Evolutionary conservation across 2,888 invertebrate species (phyloP).

Genomic region (Plebejus argus): DNA sequence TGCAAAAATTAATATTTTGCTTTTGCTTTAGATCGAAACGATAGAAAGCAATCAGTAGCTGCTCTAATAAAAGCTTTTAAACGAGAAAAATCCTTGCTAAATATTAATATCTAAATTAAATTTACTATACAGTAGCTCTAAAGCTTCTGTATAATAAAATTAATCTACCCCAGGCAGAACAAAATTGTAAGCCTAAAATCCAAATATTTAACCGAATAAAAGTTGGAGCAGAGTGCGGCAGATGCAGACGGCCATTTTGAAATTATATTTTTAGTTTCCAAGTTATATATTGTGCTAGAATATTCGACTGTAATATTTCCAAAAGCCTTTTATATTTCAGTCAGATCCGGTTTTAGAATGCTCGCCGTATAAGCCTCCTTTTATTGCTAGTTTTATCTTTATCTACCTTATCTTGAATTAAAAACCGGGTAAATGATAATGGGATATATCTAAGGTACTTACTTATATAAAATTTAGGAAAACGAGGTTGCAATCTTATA

Average conservation of each 20-base stretch:
- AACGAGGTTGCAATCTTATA: too few relatives aligned
- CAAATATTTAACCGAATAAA: slow-evolving; percentile 25
- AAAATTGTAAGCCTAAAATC: slow-evolving; percentile 24
- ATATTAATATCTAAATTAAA: background rate
- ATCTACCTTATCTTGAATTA: background rate
- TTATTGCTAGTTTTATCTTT: slow-evolving; percentile 13
- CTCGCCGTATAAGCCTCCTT: background rate
- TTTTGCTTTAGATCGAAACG: too few relatives aligned
- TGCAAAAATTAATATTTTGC: too few relatives aligned
- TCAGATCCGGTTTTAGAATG: background rate
- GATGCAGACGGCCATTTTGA: slow-evolving; percentile 20
- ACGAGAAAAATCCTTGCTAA: background rate
- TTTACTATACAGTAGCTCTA: background rate
- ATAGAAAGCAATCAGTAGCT: background rate
- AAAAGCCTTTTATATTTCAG: slow-evolving; percentile 18
- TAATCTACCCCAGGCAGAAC: background rate
- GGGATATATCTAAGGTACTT: too few relatives aligned
- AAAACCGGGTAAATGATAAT: background rate
- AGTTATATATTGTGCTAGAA: slow-evolving; percentile 20
- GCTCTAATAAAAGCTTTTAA: background rate
- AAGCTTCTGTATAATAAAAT: background rate
- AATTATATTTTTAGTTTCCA: slow-evolving; percentile 26
- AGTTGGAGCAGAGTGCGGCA: slow-evolving; percentile 22
- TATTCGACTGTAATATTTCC: slow-evolving; percentile 26
- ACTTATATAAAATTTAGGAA: too few relatives aligned